Percentiles rank a stretch among this genome's conserved stretches.
These are phyloP conservation scores for Poecilia picta DNA, from an alignment of 2,797 vertebrate species.

Conservation along the genomic window DNA sequence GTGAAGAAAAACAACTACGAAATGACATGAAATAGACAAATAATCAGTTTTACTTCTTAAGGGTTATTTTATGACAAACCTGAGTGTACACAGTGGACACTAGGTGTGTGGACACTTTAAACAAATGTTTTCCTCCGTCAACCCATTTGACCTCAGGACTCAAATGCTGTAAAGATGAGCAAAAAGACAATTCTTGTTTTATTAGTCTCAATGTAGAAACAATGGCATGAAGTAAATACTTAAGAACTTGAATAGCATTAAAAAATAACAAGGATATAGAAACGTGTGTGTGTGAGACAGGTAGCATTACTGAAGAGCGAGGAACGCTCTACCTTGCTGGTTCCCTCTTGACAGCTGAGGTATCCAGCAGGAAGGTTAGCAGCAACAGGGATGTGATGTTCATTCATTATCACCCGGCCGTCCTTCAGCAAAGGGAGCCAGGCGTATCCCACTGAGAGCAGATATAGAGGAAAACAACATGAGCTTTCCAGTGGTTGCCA, in stretches of 20 bases:
- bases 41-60: background rate
- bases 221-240: background rate
- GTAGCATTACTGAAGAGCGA: background rate
- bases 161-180: conserved; percentile 83
- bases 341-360: conserved; percentile 88
- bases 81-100: conserved; percentile 98
- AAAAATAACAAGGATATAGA: background rate
- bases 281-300: background rate
- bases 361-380: conserved; percentile 92
- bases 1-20: background rate
- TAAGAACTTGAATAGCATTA: background rate
- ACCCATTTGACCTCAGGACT: conserved; percentile 97
- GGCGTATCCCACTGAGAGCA: conserved; percentile 88
- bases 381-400: conserved; percentile 89
- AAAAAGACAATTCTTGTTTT: background rate
- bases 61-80: conserved; percentile 73
- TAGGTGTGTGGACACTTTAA: conserved; percentile 92
- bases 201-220: background rate
- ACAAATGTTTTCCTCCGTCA: conserved; percentile 92
- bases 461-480: conserved; percentile 14
- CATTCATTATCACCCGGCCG: conserved; percentile 89
- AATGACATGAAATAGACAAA: background rate
- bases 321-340: conserved; percentile 85
- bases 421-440: conserved; percentile 96
- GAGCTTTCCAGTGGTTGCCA: conserved; percentile 2